Conservation (phyloP, 2,797 vertebrate genomes). For the Podarcis siculus region DNA sequence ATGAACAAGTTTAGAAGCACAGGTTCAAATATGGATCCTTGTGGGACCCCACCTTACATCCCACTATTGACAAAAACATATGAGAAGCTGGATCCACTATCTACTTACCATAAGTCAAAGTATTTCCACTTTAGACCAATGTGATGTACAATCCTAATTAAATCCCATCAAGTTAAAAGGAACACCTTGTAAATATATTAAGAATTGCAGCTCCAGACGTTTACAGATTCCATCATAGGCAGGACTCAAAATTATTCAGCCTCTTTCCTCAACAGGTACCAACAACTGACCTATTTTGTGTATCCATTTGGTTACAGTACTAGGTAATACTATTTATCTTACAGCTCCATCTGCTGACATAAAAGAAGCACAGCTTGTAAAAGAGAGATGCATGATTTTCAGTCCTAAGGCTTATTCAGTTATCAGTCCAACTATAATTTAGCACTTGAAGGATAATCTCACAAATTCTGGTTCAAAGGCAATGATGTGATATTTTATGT, state of each 20-base stretch:
- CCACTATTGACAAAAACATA: not conserved
- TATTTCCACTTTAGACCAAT: not conserved
- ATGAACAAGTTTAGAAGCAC: no score
- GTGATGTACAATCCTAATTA: not conserved
- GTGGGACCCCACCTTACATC: not conserved
- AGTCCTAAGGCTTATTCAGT: not conserved
- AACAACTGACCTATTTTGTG: not conserved
- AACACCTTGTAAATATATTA: not conserved
- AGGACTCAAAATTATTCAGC: not conserved
- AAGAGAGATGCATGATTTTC: not conserved
- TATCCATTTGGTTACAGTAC: conserved; percentile 27
- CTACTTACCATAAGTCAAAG: not conserved
- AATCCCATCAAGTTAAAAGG: not conserved
- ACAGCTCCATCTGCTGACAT: conserved; percentile 68
- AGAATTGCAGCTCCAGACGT: not conserved
- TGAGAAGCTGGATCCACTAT: not conserved
- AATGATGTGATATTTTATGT: not conserved
- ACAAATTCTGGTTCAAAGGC: not conserved
- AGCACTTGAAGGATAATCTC: not conserved
- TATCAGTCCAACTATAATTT: not conserved
- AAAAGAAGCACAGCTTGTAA: not conserved
- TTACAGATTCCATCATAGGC: not conserved
- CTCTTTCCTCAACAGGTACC: not conserved
- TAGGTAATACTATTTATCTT: conserved; percentile 59
- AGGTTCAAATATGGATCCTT: not conserved